Evolutionary conservation across 2,797 vertebrate genomes (phyloP).

Genomic region (Mormyrus hasselquistii): DNA sequence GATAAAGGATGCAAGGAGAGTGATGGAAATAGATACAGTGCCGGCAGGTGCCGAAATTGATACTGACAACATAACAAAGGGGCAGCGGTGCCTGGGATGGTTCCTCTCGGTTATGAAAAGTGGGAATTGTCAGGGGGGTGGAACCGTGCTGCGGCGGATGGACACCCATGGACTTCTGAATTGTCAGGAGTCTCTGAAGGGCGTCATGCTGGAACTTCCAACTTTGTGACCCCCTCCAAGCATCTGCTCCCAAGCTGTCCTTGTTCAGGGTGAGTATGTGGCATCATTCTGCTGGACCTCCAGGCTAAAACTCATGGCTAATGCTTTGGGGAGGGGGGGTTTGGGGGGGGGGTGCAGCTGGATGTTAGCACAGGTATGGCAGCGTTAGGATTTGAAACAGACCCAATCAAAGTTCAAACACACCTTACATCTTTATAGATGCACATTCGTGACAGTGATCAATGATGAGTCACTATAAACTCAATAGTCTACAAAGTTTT

Average conservation of each 20-base stretch:
- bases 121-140: neutral
- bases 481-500: neutral
- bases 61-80: constrained; percentile 41
- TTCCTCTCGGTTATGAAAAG: neutral
- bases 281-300: constrained; percentile 26
- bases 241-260: constrained; percentile 28
- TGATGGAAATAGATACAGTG: constrained; percentile 46
- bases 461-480: neutral
- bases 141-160: neutral
- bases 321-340: constrained; percentile 27
- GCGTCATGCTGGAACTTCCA: constrained; percentile 28
- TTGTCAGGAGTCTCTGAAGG: constrained; percentile 36
- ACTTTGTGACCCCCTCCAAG: constrained; percentile 20
- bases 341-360: neutral
- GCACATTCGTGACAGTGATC: neutral
- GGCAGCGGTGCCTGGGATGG: neutral
- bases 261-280: constrained; percentile 11
- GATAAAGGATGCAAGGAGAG: constrained; percentile 47
- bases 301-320: constrained; percentile 40
- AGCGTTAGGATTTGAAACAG: neutral
- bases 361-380: neutral
- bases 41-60: constrained; percentile 36
- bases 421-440: neutral
- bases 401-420: neutral
- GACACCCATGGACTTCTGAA: constrained; percentile 26